Conservation (phyloP, 2,797 vertebrate species). For the Chloroceryle inda region DNA sequence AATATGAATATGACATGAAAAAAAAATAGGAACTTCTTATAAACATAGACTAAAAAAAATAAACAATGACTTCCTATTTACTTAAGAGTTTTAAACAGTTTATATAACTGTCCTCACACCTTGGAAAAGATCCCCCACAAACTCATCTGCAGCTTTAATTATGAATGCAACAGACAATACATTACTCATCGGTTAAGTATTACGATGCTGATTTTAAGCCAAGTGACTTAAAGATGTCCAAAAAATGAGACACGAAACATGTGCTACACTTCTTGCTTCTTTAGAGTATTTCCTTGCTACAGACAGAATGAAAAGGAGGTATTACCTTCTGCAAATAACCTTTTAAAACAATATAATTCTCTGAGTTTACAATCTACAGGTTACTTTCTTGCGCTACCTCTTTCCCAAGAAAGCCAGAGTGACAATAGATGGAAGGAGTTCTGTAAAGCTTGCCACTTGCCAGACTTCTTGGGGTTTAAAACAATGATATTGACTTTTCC, state of each 20-base stretch:
- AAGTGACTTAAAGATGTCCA: slow-evolving; percentile 21
- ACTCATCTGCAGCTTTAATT: not conserved
- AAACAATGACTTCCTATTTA: not conserved
- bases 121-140: slow-evolving; percentile 46
- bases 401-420: not conserved
- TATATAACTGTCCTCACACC: slow-evolving; percentile 18
- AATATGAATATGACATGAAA: not conserved
- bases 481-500: not conserved
- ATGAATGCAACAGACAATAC: slow-evolving; percentile 12
- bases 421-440: not conserved
- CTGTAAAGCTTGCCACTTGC: not conserved
- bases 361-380: not conserved
- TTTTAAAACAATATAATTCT: not conserved
- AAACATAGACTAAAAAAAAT: not conserved
- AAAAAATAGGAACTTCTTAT: not conserved
- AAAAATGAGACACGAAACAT: not conserved
- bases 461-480: not conserved
- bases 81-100: not conserved
- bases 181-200: slow-evolving; percentile 46
- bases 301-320: not conserved
- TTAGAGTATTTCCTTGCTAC: not conserved
- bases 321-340: not conserved
- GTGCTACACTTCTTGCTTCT: not conserved
- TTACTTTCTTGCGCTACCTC: not conserved
- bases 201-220: not conserved